phyloP scores from a whole-genome alignment of 2,113 vertebrate species.

The Calypte anna region DNA sequence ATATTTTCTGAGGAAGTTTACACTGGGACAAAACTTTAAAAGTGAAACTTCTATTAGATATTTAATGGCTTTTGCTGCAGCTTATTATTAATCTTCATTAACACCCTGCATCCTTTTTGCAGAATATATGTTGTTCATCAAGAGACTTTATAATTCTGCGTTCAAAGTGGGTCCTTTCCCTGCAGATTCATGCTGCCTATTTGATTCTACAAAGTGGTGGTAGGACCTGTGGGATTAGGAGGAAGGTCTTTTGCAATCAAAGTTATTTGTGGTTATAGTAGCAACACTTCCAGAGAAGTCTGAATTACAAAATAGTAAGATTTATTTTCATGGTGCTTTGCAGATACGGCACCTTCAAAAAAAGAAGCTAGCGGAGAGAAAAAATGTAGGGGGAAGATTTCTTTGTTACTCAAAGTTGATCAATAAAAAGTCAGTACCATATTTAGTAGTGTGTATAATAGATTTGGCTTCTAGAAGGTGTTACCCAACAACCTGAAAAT shows the following conservation, averaged over 20 bases:
- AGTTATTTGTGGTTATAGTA: background rate
- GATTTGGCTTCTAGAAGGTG: background rate
- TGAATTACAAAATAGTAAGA: background rate
- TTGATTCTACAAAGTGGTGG: background rate
- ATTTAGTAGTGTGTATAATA: background rate
- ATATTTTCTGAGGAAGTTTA: background rate
- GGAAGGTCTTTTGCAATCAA: background rate
- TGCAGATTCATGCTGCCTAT: background rate
- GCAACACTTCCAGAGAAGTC: background rate
- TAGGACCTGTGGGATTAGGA: background rate
- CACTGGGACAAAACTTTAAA: constrained; percentile 51
- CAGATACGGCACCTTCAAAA: background rate
- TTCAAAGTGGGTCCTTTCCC: background rate
- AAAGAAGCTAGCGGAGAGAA: background rate
- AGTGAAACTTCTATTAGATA: background rate
- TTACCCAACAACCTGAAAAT: background rate
- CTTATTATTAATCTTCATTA: background rate
- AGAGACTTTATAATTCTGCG: background rate
- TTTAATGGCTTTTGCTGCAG: background rate
- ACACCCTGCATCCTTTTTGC: background rate
- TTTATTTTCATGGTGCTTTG: background rate
- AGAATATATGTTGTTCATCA: background rate
- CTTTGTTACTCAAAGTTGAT: background rate
- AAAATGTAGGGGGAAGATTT: background rate
- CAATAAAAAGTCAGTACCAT: background rate